These are phyloP conservation scores for Tetrapedia diversipes DNA, from an alignment of 2,888 invertebrate species.

Conservation along the genomic window DNA sequence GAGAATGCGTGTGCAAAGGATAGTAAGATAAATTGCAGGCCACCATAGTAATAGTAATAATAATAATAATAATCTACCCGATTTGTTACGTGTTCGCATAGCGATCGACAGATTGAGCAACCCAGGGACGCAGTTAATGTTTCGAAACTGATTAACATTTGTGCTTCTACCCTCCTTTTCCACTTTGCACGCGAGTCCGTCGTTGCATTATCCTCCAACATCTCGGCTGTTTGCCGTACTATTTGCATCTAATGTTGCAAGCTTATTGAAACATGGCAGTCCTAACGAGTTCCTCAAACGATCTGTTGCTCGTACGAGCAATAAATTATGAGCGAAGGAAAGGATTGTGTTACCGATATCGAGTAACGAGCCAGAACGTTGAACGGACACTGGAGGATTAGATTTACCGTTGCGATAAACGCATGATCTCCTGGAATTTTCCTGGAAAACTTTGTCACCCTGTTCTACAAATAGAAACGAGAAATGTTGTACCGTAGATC, in stretches of 20 bases:
- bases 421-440: too few relatives aligned
- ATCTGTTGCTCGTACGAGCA: not conserved
- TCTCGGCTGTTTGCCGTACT: too few relatives aligned
- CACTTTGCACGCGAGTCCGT: too few relatives aligned
- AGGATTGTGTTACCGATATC: not conserved
- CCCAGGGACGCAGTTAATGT: not conserved
- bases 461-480: too few relatives aligned
- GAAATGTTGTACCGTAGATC: too few relatives aligned
- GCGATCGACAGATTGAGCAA: not conserved
- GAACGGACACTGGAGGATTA: not conserved
- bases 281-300: not conserved
- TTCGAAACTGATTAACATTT: slow-evolving; percentile 20
- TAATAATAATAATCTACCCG: slow-evolving; percentile 16
- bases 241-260: too few relatives aligned
- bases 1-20: not conserved
- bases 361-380: not conserved
- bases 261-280: not conserved
- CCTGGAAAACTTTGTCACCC: too few relatives aligned
- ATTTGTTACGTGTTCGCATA: not conserved
- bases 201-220: too few relatives aligned
- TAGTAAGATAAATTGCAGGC: slow-evolving; percentile 1
- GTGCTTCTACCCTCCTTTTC: not conserved
- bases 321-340: not conserved
- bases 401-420: too few relatives aligned
- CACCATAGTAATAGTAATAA: slow-evolving; percentile 8